Base-by-base conservation (phyloP, 2,888 invertebrate species). In the Agonopterix heracliana region DNA sequence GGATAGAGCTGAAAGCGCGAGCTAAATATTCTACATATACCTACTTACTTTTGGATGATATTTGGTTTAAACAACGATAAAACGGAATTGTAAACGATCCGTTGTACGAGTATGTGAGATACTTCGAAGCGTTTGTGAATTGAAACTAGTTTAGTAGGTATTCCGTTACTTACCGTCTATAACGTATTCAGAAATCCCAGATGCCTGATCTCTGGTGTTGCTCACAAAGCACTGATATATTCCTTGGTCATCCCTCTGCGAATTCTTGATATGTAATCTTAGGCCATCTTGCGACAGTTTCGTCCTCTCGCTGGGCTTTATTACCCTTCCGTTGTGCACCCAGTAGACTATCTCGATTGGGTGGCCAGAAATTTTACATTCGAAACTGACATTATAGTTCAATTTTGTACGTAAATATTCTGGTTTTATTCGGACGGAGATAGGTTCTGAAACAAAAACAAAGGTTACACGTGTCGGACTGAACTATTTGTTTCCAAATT, bases 161-260 rank as follows among this genome's bases (percentile, higher is more conserved):
- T 26, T 41, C 12, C 41, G 9, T 35, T 2, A 56, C 89, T 89
- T 79, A 95, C 95, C 94, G 60, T 96, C 95, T 67, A 96, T 90
- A 62, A 93, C 90, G 45, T 95, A 89, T 74, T 96, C 95, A 1
- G 95, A 93, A 0, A 93, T 92, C 9, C 95, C 95, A 74, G 96
- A 96, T 11, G 93, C 93, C 78, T 95, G 95, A 71, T 96, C 96
- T 83, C 93, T 93, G 59, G 94, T 93, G 68, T 95, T 96, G 67
- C 93, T 93, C 5, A 94, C 95, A 62, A 97, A 93, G 75, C 97
- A 98, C 70, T 98, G 97, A 81, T 96, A 98, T 92, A 97, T 94
- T 41, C 97, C 98, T 51, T 94, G 92, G 78, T 97, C 97, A 51
- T 94, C 93, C 61, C 93, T 93, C 59, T 93, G 93, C 46, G 96